A percentile compares a stretch with the other conserved stretches of the same genome.
Conservation (phyloP, 2,797 vertebrate genomes). For the Enteromius radiatus region DNA sequence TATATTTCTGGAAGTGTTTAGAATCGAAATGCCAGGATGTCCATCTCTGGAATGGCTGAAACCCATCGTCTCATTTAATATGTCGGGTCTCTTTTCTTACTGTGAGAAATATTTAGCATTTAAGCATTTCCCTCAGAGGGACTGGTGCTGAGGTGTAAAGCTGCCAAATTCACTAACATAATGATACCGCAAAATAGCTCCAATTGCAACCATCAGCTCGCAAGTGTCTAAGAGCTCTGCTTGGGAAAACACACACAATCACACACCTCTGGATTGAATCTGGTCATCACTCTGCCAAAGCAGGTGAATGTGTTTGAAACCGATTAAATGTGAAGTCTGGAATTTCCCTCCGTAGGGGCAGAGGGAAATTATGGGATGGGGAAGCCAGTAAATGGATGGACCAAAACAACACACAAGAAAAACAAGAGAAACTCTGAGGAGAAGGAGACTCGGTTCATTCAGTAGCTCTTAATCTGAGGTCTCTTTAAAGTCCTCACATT, state of each 20-base stretch:
- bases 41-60: slow-evolving; percentile 10
- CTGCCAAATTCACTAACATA: slow-evolving; percentile 30
- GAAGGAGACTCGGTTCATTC: slow-evolving; percentile 23
- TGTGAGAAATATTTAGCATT: slow-evolving; percentile 31
- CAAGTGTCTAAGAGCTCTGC: slow-evolving; percentile 11
- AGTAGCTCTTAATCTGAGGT: neutral
- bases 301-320: slow-evolving; percentile 50
- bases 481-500: neutral
- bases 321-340: slow-evolving; percentile 42
- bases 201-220: slow-evolving; percentile 26
- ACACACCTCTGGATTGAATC: slow-evolving; percentile 26
- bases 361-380: slow-evolving; percentile 41
- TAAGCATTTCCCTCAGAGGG: slow-evolving; percentile 22
- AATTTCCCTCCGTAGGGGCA: slow-evolving; percentile 48
- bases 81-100: slow-evolving; percentile 19
- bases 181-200: slow-evolving; percentile 12
- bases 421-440: neutral
- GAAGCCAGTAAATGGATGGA: slow-evolving; percentile 29
- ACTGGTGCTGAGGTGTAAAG: slow-evolving; percentile 20
- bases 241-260: slow-evolving; percentile 27
- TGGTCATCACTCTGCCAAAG: slow-evolving; percentile 11
- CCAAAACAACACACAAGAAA: slow-evolving; percentile 32
- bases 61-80: slow-evolving; percentile 26
- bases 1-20: slow-evolving; percentile 18
- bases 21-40: slow-evolving; percentile 21